Base-by-base conservation (phyloP, 2,797 vertebrate genomes). In the Enteromius unitaeniatus region DNA sequence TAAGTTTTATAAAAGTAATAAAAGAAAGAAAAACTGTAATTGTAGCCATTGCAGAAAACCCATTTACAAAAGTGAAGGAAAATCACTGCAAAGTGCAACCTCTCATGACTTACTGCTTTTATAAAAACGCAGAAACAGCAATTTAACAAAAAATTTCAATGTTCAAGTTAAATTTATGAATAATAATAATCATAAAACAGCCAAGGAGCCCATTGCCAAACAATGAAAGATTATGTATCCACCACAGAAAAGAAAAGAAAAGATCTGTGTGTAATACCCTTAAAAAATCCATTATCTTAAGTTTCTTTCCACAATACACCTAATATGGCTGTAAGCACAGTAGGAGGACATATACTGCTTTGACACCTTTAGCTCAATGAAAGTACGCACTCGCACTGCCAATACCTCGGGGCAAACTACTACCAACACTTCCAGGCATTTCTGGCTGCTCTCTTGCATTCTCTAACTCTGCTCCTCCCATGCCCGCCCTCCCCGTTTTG, bases 401-500 rank as follows among this genome's bases (percentile, higher is more conserved):
- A 84, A 73, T 73, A 58, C 55, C 58, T 45, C 1, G 0, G 42
- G 53, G 37, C 60, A 79, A 87, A 28, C 69, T 82, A 79, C 68
- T 73, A 73, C 47, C 19, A 65, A 34, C 67, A 69, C 64, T 40
- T 75, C 58, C 40, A 8, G 55, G 51, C 47, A 84, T 87, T 55
- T 3, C 26, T 84, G 91, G 82, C 86, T 78, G 80, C 84, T 87
- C 84, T 83, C 87, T 64, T 37, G n/a, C 7, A 3, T 47, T 60
- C 72, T 31, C 31, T 64, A 65, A 21, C 68, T 74, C 34, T 23
- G 31, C 58, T 28, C 60, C 31, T 83, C 62, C 58, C 51, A 23
- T 21, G 76, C 58, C 74, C 45, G 1, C 82, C 84, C 81, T 86
- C 78, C 87, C 86, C 70, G 86, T 87, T 90, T 92, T 89, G 87